Evolutionary conservation across 2,888 invertebrate genomes (phyloP).

Genomic region (Trachelus iudaicus): DNA sequence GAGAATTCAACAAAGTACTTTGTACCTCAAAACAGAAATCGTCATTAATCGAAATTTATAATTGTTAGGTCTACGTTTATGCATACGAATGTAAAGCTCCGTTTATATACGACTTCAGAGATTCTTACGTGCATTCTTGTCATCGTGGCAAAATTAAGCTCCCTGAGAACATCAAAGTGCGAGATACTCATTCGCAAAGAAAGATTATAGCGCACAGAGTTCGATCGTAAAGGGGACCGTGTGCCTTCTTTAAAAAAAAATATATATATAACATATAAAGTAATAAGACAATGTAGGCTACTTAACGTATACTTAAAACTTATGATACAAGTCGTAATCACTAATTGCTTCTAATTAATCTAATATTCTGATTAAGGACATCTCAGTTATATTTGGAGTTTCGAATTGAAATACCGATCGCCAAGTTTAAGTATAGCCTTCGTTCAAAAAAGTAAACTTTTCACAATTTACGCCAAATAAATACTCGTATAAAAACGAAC

Average conservation of each 20-base stretch:
- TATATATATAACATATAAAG: slow-evolving; percentile 40
- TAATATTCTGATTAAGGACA: slow-evolving; percentile 2
- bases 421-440: background rate
- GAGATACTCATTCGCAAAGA: slow-evolving; percentile 52
- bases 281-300: slow-evolving; percentile 47
- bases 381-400: slow-evolving; percentile 2
- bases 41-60: background rate
- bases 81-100: background rate
- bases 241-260: slow-evolving; percentile 56
- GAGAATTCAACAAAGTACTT: background rate
- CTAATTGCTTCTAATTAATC: slow-evolving; percentile 30
- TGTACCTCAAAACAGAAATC: background rate
- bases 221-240: slow-evolving; percentile 65
- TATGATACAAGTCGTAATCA: slow-evolving; percentile 48
- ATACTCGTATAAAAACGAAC: background rate
- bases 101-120: slow-evolving; percentile 9
- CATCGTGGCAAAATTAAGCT: slow-evolving; percentile 59
- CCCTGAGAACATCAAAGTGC: slow-evolving; percentile 57
- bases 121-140: slow-evolving; percentile 30
- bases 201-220: slow-evolving; percentile 59
- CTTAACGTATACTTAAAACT: slow-evolving; percentile 47
- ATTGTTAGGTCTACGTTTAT: background rate
- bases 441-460: slow-evolving; percentile 15
- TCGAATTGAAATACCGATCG: background rate
- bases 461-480: slow-evolving; percentile 25